Base-by-base conservation (phyloP, 2,797 vertebrate genomes). In the Podarcis siculus region DNA sequence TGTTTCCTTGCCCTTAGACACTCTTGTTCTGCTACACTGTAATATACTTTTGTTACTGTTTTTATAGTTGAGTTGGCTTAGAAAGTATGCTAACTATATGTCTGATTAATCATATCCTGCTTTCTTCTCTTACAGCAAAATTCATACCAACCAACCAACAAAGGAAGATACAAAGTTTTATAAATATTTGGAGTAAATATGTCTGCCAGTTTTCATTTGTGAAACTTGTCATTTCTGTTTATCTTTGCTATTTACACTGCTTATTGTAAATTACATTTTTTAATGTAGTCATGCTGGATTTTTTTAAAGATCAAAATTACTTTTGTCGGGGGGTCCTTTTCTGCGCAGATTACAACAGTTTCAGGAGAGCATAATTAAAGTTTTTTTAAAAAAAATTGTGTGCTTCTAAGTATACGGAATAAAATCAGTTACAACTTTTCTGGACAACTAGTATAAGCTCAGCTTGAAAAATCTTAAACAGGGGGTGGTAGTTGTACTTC, bases 71-170 rank as follows among this genome's bases (percentile, higher is more conserved):
- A 5, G 32, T 69, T 73, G 58, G 27, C 86, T 90, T 23, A 10
- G 69, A 58, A 32, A 85, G 7, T 78, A 69, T 79, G 89, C 79
- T 49, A n/a, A 39, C 92, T 87, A 3, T 82, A 90, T 92, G 37
- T 90, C 4, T 72, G 39, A 61, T 89, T 91, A 87, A 39, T 32
- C 82, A 8, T 21, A 61, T 91, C 49, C 55, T 92, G 90, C 64
- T 96, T 91, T 95, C 89, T 94, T 92, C 80, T 92, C 35, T 96
- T 96, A 4, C 95, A 99, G 99, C 99, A 99, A 99, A 99, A 99
- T 95, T 99, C 99, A 15, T 99, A 99, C 97, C 99, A 99, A 96
- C 99, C 99, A n/a, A 98, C 98, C 87, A 99, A 98, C 97, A 99
- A 99, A 98, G 98, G 98, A 96, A 97, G 99, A 92, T 99, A 99